Evolutionary conservation across 2,113 vertebrate genomes (phyloP).

Genomic region (Alosa alosa): DNA sequence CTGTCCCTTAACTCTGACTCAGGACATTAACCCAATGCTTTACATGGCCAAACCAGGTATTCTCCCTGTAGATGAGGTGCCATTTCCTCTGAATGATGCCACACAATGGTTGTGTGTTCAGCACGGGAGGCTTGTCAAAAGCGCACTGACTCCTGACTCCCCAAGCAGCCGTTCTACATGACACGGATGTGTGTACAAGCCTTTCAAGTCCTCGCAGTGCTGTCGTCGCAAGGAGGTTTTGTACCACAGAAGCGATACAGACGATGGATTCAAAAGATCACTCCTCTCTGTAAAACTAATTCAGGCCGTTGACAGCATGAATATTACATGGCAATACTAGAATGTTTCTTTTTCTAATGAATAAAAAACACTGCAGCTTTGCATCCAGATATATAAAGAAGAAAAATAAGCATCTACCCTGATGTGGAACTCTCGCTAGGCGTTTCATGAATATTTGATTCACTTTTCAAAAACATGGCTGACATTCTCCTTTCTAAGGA

Average conservation of each 20-base stretch:
- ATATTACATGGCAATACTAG: conserved; percentile 16
- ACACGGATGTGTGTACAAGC: conserved; percentile 39
- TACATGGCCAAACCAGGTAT: neutral
- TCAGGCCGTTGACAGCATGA: conserved; percentile 24
- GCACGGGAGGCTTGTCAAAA: conserved; percentile 36
- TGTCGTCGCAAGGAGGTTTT: conserved; percentile 2
- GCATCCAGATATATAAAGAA: neutral
- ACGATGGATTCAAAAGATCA: conserved; percentile 26
- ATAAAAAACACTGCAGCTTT: conserved; percentile 9
- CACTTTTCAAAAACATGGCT: conserved; percentile 31
- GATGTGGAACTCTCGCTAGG: conserved; percentile 16
- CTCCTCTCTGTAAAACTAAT: conserved; percentile 28
- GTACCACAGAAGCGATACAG: neutral
- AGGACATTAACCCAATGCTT: conserved; percentile 23
- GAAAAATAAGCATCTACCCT: conserved; percentile 19
- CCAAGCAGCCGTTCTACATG: conserved; percentile 37
- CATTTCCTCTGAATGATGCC: conserved; percentile 30
- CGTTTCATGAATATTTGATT: conserved; percentile 45
- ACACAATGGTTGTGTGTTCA: conserved; percentile 17
- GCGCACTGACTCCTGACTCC: conserved; percentile 20
- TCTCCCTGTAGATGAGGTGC: neutral
- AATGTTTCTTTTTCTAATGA: conserved; percentile 22
- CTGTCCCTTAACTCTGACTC: conserved; percentile 27
- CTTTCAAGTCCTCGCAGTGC: conserved; percentile 19
- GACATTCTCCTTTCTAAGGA: conserved; percentile 36